Evolutionary conservation across 2,888 invertebrate species (phyloP).

Genomic region (Folsomia manolachei): DNA sequence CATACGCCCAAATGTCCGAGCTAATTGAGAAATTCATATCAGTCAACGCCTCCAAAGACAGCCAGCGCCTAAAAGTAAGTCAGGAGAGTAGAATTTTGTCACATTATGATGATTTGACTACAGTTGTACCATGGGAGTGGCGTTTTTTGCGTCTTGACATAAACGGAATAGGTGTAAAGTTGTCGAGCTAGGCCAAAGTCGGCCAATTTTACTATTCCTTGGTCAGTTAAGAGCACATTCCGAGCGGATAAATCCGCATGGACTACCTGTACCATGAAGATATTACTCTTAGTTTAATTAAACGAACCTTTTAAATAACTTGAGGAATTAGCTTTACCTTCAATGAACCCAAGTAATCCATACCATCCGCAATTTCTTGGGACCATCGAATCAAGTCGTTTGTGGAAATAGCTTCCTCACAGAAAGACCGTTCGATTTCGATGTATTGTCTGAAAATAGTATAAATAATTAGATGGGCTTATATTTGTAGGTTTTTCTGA

Average conservation of each 20-base stretch:
- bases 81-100: not conserved
- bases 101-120: not conserved
- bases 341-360: slow-evolving; percentile 3
- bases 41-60: not conserved
- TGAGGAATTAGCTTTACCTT: not conserved
- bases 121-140: not conserved
- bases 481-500: no score
- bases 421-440: no score
- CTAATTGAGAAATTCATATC: not conserved
- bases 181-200: slow-evolving; percentile 16
- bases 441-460: no score
- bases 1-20: slow-evolving; percentile 7
- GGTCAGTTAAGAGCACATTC: slow-evolving; percentile 1
- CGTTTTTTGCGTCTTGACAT: slow-evolving; percentile 5
- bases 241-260: slow-evolving; percentile 14
- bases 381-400: slow-evolving; percentile 4
- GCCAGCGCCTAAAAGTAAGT: slow-evolving; percentile 9
- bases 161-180: slow-evolving; percentile 9
- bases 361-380: not conserved
- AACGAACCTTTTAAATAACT: not conserved
- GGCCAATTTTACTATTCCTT: not conserved
- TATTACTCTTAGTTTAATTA: not conserved
- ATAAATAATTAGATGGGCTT: not conserved
- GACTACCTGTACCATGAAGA: not conserved
- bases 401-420: no score